phyloP scores from a whole-genome alignment of 2,113 vertebrate species.

The Rousettus leschenaultii region DNA sequence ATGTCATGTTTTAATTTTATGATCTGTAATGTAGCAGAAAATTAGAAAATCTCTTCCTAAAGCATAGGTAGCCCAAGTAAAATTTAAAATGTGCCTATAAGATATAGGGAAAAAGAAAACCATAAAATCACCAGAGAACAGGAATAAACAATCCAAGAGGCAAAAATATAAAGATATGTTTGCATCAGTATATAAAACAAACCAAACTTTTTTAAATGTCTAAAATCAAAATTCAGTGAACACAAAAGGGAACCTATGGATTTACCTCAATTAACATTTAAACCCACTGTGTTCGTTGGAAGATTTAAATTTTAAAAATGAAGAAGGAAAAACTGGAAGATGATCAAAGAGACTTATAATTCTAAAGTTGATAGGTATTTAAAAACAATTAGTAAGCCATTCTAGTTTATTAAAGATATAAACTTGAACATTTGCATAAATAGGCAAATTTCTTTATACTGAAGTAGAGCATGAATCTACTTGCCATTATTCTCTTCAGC shows the following conservation, averaged over 20 bases:
- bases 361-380: conserved; percentile 3
- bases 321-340: background rate
- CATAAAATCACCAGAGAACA: background rate
- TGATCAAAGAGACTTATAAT: background rate
- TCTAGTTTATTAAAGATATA: background rate
- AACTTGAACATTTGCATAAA: background rate
- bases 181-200: background rate
- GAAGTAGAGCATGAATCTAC: background rate
- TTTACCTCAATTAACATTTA: background rate
- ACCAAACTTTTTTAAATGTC: background rate
- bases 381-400: conserved; percentile 2
- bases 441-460: background rate
- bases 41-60: background rate
- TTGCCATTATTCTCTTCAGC: background rate
- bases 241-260: background rate
- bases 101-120: background rate
- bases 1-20: conserved; percentile 3
- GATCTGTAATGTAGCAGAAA: background rate
- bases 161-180: background rate
- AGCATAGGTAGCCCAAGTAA: background rate
- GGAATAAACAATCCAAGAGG: background rate
- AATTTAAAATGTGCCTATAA: background rate
- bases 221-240: conserved; percentile 10
- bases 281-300: background rate
- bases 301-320: background rate